Evolutionary conservation across 1,140 invertebrate genomes (phyloP).

Genomic region (Drosophila teissieri): DNA sequence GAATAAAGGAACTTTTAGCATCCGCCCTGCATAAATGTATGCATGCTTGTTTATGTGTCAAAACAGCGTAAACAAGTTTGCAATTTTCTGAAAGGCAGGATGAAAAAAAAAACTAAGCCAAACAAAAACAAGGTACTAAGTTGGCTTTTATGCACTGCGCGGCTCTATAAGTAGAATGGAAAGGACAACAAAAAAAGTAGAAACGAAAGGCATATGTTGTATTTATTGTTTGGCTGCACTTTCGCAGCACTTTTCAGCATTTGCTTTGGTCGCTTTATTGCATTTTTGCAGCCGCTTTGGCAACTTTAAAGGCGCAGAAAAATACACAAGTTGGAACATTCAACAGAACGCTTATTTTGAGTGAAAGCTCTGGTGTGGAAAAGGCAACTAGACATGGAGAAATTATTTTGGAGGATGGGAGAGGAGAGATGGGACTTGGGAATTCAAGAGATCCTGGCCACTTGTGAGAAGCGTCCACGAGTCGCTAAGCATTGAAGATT

Average conservation of each 20-base stretch:
- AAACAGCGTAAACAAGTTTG: slow-evolving; percentile 69
- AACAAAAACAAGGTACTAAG: slow-evolving; percentile 33
- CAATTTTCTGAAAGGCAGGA: slow-evolving; percentile 37
- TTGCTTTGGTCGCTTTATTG: slow-evolving; percentile 46
- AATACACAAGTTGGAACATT: slow-evolving; percentile 3
- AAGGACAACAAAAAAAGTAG: neutral
- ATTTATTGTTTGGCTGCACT: slow-evolving; percentile 53
- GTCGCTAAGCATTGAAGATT: slow-evolving; percentile 11
- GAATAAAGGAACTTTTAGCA: slow-evolving; percentile 15
- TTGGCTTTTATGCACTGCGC: slow-evolving; percentile 24
- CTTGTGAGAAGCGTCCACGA: slow-evolving; percentile 14
- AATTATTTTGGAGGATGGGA: slow-evolving; percentile 14
- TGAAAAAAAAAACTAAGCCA: neutral
- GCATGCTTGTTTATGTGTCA: slow-evolving; percentile 41
- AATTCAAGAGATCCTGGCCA: slow-evolving; percentile 18
- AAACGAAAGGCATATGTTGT: slow-evolving; percentile 48
- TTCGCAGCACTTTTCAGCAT: slow-evolving; percentile 15
- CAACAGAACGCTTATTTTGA: slow-evolving; percentile 4
- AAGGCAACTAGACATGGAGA: slow-evolving; percentile 4
- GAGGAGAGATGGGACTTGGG: neutral
- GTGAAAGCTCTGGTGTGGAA: slow-evolving; percentile 3
- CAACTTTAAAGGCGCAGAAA: slow-evolving; percentile 37
- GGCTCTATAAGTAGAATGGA: slow-evolving; percentile 1
- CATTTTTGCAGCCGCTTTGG: slow-evolving; percentile 35
- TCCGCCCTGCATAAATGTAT: slow-evolving; percentile 24